Conservation (phyloP, 2,888 invertebrate species). For the Rambutsinella grinnellia region DNA sequence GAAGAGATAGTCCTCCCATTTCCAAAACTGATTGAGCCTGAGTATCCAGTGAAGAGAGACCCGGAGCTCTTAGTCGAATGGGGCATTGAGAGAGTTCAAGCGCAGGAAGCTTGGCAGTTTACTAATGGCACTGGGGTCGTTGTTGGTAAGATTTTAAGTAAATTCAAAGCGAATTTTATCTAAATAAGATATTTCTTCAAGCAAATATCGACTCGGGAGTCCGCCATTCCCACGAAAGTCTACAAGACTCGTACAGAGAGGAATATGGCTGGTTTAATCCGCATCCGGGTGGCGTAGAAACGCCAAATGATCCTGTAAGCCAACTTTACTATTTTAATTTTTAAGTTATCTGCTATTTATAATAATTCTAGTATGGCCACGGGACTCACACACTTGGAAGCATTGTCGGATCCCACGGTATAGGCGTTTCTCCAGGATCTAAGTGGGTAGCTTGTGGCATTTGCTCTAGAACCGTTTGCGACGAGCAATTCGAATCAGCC, state of each 20-base stretch:
- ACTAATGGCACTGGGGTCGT: constrained; percentile 15
- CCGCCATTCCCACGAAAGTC: constrained; percentile 15
- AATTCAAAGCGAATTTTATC: too few species aligned
- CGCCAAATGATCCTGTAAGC: background rate
- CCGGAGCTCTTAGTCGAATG: background rate
- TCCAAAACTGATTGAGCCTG: constrained; percentile 18
- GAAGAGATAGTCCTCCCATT: constrained; percentile 37
- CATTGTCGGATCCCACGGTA: constrained; percentile 28
- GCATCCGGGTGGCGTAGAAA: background rate
- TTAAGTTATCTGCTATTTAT: background rate
- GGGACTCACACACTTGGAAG: constrained; percentile 41
- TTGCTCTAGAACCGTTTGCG: constrained; percentile 4
- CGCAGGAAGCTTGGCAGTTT: constrained; percentile 27
- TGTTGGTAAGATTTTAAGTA: constrained; percentile 18
- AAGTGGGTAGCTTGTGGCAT: constrained; percentile 37
- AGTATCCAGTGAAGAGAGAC: background rate
- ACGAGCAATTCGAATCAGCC: background rate
- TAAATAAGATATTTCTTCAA: too few species aligned
- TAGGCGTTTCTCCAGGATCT: constrained; percentile 34
- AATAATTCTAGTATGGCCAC: constrained; percentile 9
- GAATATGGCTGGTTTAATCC: constrained; percentile 41
- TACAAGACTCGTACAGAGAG: constrained; percentile 18
- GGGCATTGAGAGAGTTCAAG: constrained; percentile 32
- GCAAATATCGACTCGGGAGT: constrained; percentile 45
- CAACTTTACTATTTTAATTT: background rate